phyloP scores from a whole-genome alignment of 2,888 invertebrate genomes.

The Lasioglossum villosulum region DNA sequence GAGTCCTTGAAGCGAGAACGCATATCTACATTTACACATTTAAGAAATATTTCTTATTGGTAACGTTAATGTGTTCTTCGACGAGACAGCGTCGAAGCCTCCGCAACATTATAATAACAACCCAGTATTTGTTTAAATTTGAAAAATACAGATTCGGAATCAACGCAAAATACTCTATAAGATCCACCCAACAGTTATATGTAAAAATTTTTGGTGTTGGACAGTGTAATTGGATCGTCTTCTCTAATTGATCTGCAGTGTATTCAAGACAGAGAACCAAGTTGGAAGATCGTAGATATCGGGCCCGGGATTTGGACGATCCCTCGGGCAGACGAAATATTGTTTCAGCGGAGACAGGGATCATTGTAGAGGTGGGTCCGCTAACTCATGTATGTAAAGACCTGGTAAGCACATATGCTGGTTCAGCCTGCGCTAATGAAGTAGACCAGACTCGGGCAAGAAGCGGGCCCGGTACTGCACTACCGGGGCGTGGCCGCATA shows the following conservation, averaged over 20 bases:
- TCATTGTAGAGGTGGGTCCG: constrained; percentile 31
- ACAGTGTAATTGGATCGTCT: neutral
- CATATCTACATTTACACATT: too few relatives aligned
- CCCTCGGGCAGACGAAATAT: constrained; percentile 38
- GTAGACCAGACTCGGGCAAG: constrained; percentile 77
- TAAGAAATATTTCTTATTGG: too few relatives aligned
- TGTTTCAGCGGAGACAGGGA: constrained; percentile 43
- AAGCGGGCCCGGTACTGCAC: constrained; percentile 72
- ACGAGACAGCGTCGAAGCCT: too few relatives aligned
- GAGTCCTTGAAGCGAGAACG: too few relatives aligned
- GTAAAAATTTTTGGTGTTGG: too few relatives aligned
- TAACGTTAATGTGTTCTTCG: too few relatives aligned
- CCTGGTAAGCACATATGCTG: constrained; percentile 65
- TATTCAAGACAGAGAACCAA: neutral
- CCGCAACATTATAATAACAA: too few relatives aligned
- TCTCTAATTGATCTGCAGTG: neutral
- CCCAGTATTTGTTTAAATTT: too few relatives aligned
- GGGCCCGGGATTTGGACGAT: constrained; percentile 7
- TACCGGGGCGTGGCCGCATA: constrained; percentile 81
- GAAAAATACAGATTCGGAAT: too few relatives aligned
- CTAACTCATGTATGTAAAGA: constrained; percentile 68
- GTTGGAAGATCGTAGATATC: neutral
- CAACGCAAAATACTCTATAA: too few relatives aligned
- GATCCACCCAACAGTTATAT: too few relatives aligned
- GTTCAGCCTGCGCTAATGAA: constrained; percentile 75